Conservation (phyloP, 1,140 invertebrate species). For the Spodoptera frugiperda region DNA sequence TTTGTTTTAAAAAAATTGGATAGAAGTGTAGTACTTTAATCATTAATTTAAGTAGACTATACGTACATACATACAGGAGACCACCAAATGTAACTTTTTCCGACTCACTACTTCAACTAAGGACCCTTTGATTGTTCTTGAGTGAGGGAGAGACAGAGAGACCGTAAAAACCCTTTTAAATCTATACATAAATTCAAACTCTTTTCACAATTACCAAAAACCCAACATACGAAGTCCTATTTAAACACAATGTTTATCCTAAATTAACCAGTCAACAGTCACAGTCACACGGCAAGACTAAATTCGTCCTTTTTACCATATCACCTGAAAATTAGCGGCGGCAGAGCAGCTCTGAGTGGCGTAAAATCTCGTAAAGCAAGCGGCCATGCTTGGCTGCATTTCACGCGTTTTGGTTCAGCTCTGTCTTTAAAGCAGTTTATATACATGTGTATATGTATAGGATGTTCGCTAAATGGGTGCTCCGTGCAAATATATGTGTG, state of each 20-base stretch:
- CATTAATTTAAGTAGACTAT: no score
- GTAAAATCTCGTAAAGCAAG: slow-evolving; percentile 42
- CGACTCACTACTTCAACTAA: no score
- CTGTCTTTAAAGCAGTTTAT: slow-evolving; percentile 21
- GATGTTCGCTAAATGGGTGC: slow-evolving; percentile 12
- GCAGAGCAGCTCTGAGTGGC: background rate
- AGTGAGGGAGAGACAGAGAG: no score
- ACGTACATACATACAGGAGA: no score
- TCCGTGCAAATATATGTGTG: slow-evolving; percentile 13
- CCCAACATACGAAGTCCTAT: background rate
- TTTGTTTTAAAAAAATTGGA: no score
- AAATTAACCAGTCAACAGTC: slow-evolving; percentile 15
- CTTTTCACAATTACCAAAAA: no score
- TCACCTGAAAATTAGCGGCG: slow-evolving; percentile 27
- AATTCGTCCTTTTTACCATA: slow-evolving; percentile 34
- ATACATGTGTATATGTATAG: background rate
- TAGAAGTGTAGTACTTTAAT: no score
- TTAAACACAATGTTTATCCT: slow-evolving; percentile 22
- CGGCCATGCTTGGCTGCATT: slow-evolving; percentile 20
- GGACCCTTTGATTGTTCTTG: no score
- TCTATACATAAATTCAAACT: background rate
- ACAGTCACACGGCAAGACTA: background rate
- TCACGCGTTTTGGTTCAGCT: slow-evolving; percentile 39
- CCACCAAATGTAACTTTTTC: no score
- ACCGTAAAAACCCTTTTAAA: background rate